Evolutionary conservation across 2,113 vertebrate species (phyloP), one percentile per base, ranked within the genome.

Genomic region (Silurus glanis): DNA sequence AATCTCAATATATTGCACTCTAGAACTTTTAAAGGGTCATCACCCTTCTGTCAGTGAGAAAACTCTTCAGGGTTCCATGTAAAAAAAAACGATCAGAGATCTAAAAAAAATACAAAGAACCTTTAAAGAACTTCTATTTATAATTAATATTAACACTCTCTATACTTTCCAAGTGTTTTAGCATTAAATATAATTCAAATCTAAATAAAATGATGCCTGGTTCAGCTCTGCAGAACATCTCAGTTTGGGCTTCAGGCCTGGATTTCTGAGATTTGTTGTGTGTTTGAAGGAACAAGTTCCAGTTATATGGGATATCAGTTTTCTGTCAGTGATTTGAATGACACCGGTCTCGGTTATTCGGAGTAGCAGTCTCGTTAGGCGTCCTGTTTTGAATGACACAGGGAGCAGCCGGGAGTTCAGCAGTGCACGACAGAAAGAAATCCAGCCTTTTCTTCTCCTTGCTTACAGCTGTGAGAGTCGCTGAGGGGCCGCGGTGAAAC

Each of bases 281-380:
- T 80, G 61, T 80, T 80, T 80, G 58, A 80, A 61, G 45, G 78
- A 80, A 80, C 78, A 80, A 80, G 78, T 58, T 9, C 14, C 62
- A 80, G 85, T 80, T 71, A 62, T 72, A 47, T 82, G 85, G 58
- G 19, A 67, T 78, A 87, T 87, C 81, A 74, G 80, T 56, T 66
- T 56, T 83, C 25, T 84, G 78, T 80, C 56, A 61, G 78, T 47
- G 56, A 80, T 84, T 84, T 74, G 83, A 74, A 72, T 74, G 83
- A 72, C 83, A 74, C 28, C 53, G 83, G 67, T 74, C 53, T 83
- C 25, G 82, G 79, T 81, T 55, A 78, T 87, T 72, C 58, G 86
- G 47, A 64, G 64, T 56, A 67, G 82, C 81, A 74, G 86, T 76
- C 49, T 83, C 72, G 71, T 84, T 84, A 84, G 83, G 37, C 28